These are phyloP conservation scores for Andrena bicolor DNA, from an alignment of 2,888 invertebrate genomes.

Conservation along the genomic window DNA sequence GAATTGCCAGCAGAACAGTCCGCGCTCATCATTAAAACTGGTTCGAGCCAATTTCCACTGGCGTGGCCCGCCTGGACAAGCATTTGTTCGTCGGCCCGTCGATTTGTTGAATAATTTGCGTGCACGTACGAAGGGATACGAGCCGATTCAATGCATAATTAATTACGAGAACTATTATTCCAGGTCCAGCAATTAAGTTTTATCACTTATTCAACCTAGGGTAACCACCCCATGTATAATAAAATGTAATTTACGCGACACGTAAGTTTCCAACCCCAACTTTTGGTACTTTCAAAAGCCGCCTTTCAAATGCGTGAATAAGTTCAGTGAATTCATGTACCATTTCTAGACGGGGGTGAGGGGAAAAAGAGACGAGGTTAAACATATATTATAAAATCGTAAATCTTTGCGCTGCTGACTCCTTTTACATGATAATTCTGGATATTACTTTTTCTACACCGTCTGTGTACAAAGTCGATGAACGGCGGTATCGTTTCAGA, in stretches of 20 bases:
- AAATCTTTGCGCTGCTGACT: too few species aligned
- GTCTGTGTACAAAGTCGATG: too few species aligned
- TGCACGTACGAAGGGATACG: slow-evolving; percentile 31
- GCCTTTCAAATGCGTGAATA: not conserved
- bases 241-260: slow-evolving; percentile 16
- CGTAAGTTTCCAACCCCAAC: not conserved
- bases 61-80: slow-evolving; percentile 34
- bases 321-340: not conserved
- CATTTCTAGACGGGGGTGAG: too few species aligned
- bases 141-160: slow-evolving; percentile 51
- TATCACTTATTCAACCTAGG: slow-evolving; percentile 23
- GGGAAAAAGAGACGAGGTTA: too few species aligned
- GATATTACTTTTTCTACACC: too few species aligned
- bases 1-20: slow-evolving; percentile 72
- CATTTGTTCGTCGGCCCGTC: slow-evolving; percentile 60
- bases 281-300: not conserved
- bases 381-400: too few species aligned
- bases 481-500: too few species aligned
- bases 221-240: slow-evolving; percentile 12
- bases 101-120: slow-evolving; percentile 71
- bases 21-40: slow-evolving; percentile 72
- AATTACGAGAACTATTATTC: slow-evolving; percentile 50
- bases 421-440: too few species aligned
- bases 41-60: slow-evolving; percentile 71
- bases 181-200: slow-evolving; percentile 46